These are phyloP conservation scores for Eudasyphora cyanicolor DNA, from an alignment of 2,888 invertebrate genomes.

Conservation along the genomic window DNA sequence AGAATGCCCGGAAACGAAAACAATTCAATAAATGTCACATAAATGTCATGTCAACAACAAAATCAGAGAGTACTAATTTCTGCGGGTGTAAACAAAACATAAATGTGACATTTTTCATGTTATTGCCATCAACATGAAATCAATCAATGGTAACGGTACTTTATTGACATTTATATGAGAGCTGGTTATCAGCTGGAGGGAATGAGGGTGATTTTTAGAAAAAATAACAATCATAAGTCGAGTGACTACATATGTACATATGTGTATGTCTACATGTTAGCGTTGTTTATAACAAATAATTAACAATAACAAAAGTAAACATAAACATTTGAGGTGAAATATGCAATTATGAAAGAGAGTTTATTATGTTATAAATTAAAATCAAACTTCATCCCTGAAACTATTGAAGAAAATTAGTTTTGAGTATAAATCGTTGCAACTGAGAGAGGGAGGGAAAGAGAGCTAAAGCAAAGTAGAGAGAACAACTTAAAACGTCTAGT, in stretches of 20 bases:
- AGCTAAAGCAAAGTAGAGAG: background rate
- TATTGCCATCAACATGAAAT: background rate
- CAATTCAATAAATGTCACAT: slow-evolving; percentile 4
- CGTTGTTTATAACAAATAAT: background rate
- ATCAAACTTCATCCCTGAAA: too few species aligned
- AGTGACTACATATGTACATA: too few species aligned
- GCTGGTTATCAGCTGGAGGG: background rate
- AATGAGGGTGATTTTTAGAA: background rate
- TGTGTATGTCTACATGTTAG: too few species aligned
- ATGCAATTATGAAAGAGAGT: background rate
- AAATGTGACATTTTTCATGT: background rate
- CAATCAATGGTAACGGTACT: background rate
- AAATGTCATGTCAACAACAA: background rate
- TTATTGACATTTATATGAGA: background rate
- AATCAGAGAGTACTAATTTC: background rate
- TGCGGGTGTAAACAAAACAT: slow-evolving; percentile 12
- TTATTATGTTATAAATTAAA: background rate
- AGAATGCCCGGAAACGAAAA: background rate
- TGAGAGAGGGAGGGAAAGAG: background rate
- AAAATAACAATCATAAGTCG: background rate
- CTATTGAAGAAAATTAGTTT: too few species aligned
- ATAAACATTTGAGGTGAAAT: background rate
- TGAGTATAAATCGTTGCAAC: background rate
- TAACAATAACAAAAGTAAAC: background rate
- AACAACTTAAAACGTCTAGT: too few species aligned